Evolutionary conservation across 2,888 invertebrate species (phyloP).

Genomic region (Cephus rjabovi): DNA sequence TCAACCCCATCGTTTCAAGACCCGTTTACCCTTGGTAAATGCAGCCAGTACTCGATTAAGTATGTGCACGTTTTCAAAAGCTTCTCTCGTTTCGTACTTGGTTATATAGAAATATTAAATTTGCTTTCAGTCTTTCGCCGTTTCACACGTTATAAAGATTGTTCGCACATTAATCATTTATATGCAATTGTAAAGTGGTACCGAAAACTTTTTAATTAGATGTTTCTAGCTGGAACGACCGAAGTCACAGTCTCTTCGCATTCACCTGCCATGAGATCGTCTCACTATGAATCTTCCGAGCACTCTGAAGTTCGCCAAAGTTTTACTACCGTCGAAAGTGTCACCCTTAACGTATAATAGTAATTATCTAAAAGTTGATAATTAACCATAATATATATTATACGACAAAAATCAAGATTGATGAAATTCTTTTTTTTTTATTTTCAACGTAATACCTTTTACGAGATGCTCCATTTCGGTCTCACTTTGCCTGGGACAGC

Average conservation of each 20-base stretch:
- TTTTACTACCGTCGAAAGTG: not conserved
- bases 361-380: not conserved
- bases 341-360: not conserved
- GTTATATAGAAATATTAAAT: not conserved
- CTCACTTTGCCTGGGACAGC: not conserved
- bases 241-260: not conserved
- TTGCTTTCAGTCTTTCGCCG: not conserved
- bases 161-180: not conserved
- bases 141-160: not conserved
- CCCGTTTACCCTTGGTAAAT: not conserved
- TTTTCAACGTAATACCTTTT: slow-evolving; percentile 31
- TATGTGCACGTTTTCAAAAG: not conserved
- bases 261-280: not conserved
- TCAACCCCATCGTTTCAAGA: not conserved
- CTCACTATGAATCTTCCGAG: not conserved
- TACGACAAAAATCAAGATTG: not conserved
- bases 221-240: not conserved
- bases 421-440: not conserved
- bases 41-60: not conserved
- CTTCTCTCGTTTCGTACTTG: not conserved
- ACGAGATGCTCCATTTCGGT: not conserved
- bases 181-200: not conserved
- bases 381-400: not conserved
- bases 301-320: not conserved
- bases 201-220: not conserved